phyloP scores from a whole-genome alignment of 2,113 vertebrate genomes.

The Tupaia tana region DNA sequence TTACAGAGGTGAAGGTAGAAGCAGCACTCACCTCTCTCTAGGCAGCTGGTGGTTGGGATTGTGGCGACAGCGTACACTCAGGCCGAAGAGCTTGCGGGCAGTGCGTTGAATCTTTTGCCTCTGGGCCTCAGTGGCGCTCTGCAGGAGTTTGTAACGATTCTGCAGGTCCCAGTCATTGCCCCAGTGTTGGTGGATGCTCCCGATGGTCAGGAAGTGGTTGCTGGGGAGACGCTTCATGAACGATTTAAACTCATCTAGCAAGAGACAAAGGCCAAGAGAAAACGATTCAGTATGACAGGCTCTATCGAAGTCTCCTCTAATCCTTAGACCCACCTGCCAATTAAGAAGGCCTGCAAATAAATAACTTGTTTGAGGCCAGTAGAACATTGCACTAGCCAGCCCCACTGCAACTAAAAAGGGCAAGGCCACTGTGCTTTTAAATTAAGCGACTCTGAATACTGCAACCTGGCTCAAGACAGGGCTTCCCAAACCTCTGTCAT shows the following conservation, averaged over 20 bases:
- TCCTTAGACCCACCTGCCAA: background rate
- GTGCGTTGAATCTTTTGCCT: conserved; percentile 97
- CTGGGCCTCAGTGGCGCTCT: conserved; percentile 95
- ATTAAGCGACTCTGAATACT: fast-evolving
- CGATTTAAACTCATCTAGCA: conserved; percentile 97
- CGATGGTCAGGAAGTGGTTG: conserved; percentile 97
- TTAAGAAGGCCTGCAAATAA: background rate
- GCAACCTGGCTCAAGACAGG: background rate
- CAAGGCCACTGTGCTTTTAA: background rate
- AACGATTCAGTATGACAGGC: background rate
- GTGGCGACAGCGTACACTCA: conserved; percentile 98
- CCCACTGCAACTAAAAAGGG: background rate
- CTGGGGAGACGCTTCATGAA: conserved; percentile 98
- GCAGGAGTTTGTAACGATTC: conserved; percentile 96
- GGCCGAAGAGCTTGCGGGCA: conserved; percentile 97
- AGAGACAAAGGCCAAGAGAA: conserved; percentile 59
- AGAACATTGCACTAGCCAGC: background rate
- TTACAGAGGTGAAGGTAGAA: background rate
- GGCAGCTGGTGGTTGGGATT: conserved; percentile 99
- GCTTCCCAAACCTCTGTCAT: background rate
- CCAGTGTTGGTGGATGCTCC: conserved; percentile 98
- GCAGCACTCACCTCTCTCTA: conserved; percentile 93
- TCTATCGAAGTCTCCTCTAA: background rate
- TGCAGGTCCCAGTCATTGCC: conserved; percentile 99
- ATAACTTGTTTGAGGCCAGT: fast-evolving